phyloP scores from a whole-genome alignment of 2,888 invertebrate species.

The Erannis defoliaria region DNA sequence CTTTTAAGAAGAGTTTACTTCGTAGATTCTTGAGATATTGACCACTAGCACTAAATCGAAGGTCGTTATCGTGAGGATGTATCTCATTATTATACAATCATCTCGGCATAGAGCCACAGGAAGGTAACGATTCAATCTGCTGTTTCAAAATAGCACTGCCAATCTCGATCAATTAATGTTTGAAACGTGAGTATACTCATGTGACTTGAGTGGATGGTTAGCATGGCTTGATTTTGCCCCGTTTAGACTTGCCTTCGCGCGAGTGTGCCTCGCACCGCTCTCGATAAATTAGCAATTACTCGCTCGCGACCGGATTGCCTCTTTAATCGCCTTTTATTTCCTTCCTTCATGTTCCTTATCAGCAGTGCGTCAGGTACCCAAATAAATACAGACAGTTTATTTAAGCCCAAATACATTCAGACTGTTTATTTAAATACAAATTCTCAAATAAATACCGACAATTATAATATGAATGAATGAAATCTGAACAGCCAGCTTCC shows the following conservation, averaged over 20 bases:
- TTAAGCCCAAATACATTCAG: not conserved
- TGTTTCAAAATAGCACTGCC: conserved; percentile 30
- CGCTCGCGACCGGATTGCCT: conserved; percentile 64
- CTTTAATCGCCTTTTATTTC: conserved; percentile 74
- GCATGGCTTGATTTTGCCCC: conserved; percentile 36
- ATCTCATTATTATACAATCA: conserved; percentile 25
- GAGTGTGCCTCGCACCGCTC: conserved; percentile 54
- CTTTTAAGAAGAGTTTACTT: conserved; percentile 6
- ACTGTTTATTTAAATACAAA: too few relatives aligned
- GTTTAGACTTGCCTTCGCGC: conserved; percentile 36
- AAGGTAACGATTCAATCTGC: conserved; percentile 18
- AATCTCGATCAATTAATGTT: conserved; percentile 39
- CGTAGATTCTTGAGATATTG: conserved; percentile 9
- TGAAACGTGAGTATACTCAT: conserved; percentile 33
- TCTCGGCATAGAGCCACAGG: conserved; percentile 5
- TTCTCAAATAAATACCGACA: too few relatives aligned
- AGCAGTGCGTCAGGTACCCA: not conserved
- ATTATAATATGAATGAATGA: not conserved
- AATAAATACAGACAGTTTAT: not conserved
- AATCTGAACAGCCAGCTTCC: conserved; percentile 1
- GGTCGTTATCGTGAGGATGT: conserved; percentile 14
- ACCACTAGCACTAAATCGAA: conserved; percentile 7
- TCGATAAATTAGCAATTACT: conserved; percentile 73
- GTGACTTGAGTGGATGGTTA: conserved; percentile 36
- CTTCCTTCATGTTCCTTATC: conserved; percentile 54